Evolutionary conservation across 2,797 vertebrate genomes (phyloP), one percentile per base, ranked within the genome.

Genomic region (Periophthalmus magnuspinnatus): DNA sequence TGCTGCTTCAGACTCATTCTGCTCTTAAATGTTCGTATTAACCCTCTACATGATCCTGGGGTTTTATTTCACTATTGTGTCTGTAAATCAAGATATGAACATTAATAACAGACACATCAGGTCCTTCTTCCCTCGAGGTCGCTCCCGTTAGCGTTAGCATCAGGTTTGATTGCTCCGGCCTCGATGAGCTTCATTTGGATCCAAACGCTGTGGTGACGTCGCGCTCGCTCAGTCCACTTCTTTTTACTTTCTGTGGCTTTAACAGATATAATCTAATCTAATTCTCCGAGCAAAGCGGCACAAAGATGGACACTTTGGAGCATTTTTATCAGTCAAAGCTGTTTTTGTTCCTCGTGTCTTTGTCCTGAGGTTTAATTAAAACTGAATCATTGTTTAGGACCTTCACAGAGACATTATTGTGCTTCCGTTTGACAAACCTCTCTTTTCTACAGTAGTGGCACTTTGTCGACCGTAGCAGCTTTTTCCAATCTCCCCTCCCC

Each of bases 341-440:
- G 65, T 67, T 71, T 68, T 72, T 76, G 65, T 71, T 75, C 72
- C 68, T 55, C 8, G 2, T 16, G 63, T 82, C 84, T 81, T 78
- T 76, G 79, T 80, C 65, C 67, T 38, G 69, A 76, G 76, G 70
- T 83, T 89, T 85, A 86, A 88, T 89, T 83, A 66, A 76, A 78
- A 88, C 79, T 64, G 62, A 71, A 63, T 75, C 74, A 76, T 69
- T 86, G 83, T 84, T 86, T 81, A 56, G 76, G 74, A 72, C 80
- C 76, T 67, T 61, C 76, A 77, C 75, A 86, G 81, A 82, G 72
- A 64, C 55, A 14, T 79, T 70, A 69, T 74, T 84, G 72, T 76
- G 58, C 68, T 74, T 70, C 33, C 28, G 21, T 76, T 78, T 84
- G 68, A 82, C 81, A 78, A 81, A 81, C 77, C 78, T 81, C 58